Conservation (phyloP, 2,113 vertebrate genomes). For the Sterrhoptilus dennistouni region DNA sequence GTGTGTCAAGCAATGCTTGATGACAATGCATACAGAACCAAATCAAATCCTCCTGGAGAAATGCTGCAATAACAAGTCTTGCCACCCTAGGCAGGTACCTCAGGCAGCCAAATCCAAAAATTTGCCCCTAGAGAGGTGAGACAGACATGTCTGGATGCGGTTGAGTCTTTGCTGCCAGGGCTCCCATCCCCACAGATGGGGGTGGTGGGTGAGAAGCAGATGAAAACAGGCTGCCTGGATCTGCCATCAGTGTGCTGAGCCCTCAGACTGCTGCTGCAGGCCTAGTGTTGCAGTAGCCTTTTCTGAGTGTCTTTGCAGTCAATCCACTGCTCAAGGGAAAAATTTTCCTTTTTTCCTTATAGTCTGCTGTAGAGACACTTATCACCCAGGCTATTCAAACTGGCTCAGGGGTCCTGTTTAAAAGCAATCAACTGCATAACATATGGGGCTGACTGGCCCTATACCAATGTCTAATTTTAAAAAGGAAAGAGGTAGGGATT, state of each 20-base stretch:
- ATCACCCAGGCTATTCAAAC: neutral
- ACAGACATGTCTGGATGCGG: accelerated
- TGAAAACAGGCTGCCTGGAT: neutral
- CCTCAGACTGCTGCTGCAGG: neutral
- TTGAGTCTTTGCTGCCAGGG: neutral
- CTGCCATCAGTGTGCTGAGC: accelerated
- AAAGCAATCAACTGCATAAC: neutral
- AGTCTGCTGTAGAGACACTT: conserved; percentile 1
- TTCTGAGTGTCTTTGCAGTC: neutral
- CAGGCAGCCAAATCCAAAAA: neutral
- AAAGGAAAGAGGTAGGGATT: neutral
- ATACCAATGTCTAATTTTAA: neutral
- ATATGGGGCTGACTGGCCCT: neutral
- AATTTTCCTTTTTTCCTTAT: neutral
- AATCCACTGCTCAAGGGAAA: neutral
- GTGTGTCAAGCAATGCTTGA: neutral
- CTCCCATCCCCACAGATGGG: accelerated
- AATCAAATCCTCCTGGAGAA: neutral
- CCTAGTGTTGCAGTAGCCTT: neutral
- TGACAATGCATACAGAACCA: neutral
- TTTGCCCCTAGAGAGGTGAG: neutral
- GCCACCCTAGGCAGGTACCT: neutral
- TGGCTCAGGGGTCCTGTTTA: conserved; percentile 15
- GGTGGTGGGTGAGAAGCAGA: neutral
- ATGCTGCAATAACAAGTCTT: neutral